phyloP scores from a whole-genome alignment of 2,113 vertebrate species.

The Varanus salvator region DNA sequence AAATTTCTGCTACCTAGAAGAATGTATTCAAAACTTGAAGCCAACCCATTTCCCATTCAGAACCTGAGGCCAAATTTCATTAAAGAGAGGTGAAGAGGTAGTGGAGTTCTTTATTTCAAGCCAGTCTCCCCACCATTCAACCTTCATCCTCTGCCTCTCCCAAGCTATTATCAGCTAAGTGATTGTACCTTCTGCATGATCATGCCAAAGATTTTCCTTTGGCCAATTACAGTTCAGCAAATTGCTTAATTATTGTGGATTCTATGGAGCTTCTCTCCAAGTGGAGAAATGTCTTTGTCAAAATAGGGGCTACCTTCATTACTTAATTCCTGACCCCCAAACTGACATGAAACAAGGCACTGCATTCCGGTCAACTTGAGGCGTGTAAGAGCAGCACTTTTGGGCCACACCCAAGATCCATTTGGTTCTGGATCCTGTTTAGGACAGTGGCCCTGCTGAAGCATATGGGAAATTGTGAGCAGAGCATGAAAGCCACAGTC shows the following conservation, averaged over 20 bases:
- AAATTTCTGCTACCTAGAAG: not conserved
- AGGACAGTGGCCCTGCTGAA: not conserved
- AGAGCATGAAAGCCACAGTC: not conserved
- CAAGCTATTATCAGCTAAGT: not conserved
- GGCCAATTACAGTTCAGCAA: not conserved
- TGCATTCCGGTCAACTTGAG: not conserved
- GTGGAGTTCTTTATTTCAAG: not conserved
- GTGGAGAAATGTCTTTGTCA: not conserved
- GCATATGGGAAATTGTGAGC: too few relatives aligned
- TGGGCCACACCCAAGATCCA: not conserved
- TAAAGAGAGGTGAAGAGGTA: not conserved
- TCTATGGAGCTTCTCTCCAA: not conserved
- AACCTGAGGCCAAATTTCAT: not conserved
- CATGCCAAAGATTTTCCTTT: not conserved
- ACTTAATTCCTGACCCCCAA: not conserved
- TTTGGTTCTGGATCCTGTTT: not conserved
- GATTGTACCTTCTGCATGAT: not conserved
- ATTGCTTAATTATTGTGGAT: not conserved
- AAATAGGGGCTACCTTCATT: not conserved
- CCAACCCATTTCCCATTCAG: not conserved
- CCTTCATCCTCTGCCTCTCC: not conserved
- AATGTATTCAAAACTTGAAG: too few relatives aligned
- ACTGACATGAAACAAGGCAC: not conserved
- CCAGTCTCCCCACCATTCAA: not conserved
- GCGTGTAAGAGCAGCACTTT: not conserved